Evolutionary conservation across 1,140 invertebrate species (phyloP), one percentile per base, ranked within the genome.

Genomic region (Drosophila burlai): DNA sequence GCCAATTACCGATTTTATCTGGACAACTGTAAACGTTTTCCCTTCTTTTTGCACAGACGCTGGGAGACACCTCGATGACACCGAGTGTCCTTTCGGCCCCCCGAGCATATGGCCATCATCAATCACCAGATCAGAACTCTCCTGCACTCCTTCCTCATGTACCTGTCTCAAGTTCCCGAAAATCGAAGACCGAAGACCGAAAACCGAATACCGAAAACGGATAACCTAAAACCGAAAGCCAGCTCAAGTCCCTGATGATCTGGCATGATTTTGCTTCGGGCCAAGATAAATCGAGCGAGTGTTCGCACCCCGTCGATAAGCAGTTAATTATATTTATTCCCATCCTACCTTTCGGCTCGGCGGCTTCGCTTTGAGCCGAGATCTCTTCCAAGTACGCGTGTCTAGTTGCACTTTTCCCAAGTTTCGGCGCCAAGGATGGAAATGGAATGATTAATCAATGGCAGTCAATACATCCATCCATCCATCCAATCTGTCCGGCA

Each of bases 291-390:
- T 87, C 77, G 84, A 47, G 60, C 63, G 63, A 62, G 87, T 89
- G 81, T 87, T 87, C 84, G 84, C 84, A 87, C 84, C 84, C 84
- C 84, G 84, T 89, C 84, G 84, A 89, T 87, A 87, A 80, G 83
- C 83, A 87, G 83, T 87, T 87, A 89, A 89, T 87, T 87, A 87
- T 87, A 87, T 84, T 83, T 84, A 84, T 89, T 89, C 77, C 82
- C 81, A 89, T 89, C 77, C 74, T 89, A 73, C 69, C 77, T 71
- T 73, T 9, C 24, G 46, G 8, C 16, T 15, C 42, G 58, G 58
- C 84, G 84, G 84, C 84, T 67, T 72, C 55, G 49, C 83, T 85
- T 85, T 85, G 83, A 26, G 54, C 21, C 54, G 5, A 4, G 13
- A 15, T 46, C 34, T 47, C 36, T 45, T 89, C 74, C 84, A 87